Evolutionary conservation across 1,140 invertebrate genomes (phyloP).

Genomic region (Nebria ingens): DNA sequence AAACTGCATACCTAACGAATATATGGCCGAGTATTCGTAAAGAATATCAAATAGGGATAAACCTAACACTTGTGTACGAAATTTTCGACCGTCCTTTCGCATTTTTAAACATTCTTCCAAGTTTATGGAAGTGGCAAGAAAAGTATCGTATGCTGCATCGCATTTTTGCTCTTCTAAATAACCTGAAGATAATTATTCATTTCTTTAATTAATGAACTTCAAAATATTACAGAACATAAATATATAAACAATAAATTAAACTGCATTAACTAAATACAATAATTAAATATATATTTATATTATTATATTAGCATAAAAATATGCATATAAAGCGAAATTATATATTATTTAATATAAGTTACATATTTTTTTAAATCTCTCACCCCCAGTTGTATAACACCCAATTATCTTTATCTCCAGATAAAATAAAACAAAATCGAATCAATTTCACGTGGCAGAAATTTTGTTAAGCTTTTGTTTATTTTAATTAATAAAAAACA

Average conservation of each 20-base stretch:
- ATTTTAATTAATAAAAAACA: too few relatives aligned
- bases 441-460: too few relatives aligned
- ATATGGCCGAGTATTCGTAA: not conserved
- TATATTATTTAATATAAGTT: too few relatives aligned
- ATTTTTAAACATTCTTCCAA: slow-evolving; percentile 1
- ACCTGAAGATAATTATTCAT: not conserved
- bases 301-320: too few relatives aligned
- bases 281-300: too few relatives aligned
- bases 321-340: too few relatives aligned
- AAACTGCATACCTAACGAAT: slow-evolving; percentile 3
- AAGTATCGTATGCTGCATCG: not conserved
- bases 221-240: slow-evolving; percentile 1
- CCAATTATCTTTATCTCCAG: too few relatives aligned
- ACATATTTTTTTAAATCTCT: too few relatives aligned
- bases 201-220: not conserved
- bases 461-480: too few relatives aligned
- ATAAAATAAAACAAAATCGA: too few relatives aligned
- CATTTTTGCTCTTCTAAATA: slow-evolving; percentile 8
- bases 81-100: not conserved
- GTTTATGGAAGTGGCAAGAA: not conserved
- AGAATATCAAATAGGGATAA: slow-evolving; percentile 4
- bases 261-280: too few relatives aligned
- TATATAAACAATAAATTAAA: not conserved
- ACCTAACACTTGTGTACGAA: not conserved
- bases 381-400: too few relatives aligned